phyloP scores from a whole-genome alignment of 2,113 vertebrate species.

The Hucho hucho region DNA sequence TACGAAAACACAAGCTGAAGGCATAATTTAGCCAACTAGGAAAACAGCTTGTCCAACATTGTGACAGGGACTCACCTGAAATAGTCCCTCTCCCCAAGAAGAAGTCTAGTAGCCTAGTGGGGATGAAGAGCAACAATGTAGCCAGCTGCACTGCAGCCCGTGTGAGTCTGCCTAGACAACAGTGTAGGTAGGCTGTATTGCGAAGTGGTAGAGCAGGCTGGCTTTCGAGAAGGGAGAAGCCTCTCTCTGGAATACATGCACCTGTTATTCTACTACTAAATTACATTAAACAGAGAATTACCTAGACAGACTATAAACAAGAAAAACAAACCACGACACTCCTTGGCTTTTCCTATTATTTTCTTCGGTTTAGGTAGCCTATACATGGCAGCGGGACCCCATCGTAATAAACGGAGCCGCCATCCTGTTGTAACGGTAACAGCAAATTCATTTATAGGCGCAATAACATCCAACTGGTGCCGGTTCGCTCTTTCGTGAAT shows the following conservation, averaged over 20 bases:
- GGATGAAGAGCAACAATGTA: constrained; percentile 20
- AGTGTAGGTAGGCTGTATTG: neutral
- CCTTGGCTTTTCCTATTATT: too few relatives aligned
- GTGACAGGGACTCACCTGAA: constrained; percentile 46
- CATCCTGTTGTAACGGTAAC: too few relatives aligned
- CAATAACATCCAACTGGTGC: too few relatives aligned
- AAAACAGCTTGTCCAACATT: neutral
- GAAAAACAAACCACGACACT: neutral
- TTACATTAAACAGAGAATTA: neutral
- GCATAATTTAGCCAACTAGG: neutral
- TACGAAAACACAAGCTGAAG: neutral
- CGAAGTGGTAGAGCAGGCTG: constrained; percentile 65
- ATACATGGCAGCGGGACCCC: too few relatives aligned
- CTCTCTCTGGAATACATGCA: neutral
- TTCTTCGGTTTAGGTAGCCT: too few relatives aligned
- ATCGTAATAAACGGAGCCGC: too few relatives aligned
- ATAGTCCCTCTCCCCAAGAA: constrained; percentile 5
- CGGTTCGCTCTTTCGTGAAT: too few relatives aligned
- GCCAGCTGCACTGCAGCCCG: neutral
- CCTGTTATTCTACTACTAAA: neutral
- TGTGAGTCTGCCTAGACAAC: constrained; percentile 4
- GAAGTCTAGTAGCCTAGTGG: neutral
- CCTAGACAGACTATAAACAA: neutral
- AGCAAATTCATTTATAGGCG: too few relatives aligned
- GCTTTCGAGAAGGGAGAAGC: neutral